These are phyloP conservation scores for Pseudochirops cupreus DNA, from an alignment of 2,797 vertebrate species.

Conservation along the genomic window DNA sequence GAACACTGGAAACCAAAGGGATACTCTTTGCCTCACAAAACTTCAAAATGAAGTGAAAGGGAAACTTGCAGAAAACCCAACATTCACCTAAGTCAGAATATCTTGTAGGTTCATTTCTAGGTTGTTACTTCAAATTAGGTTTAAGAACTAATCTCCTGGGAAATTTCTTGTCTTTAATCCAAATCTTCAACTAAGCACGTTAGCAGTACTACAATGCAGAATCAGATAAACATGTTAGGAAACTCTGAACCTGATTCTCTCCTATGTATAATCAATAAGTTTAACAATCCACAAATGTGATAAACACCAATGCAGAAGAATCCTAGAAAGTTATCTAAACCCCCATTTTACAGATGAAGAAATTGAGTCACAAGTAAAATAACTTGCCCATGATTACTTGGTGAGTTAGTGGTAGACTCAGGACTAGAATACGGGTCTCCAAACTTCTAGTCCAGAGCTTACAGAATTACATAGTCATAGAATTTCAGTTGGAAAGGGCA, in stretches of 20 bases:
- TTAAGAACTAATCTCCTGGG: slow-evolving; percentile 38
- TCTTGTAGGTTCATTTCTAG: slow-evolving; percentile 30
- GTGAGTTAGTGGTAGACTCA: background rate
- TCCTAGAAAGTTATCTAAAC: slow-evolving; percentile 10
- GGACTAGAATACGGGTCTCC: background rate
- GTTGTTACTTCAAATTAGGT: slow-evolving; percentile 22
- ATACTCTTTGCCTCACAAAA: background rate
- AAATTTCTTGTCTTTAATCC: slow-evolving; percentile 52
- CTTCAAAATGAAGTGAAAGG: background rate
- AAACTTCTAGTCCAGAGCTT: too few relatives aligned
- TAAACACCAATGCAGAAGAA: slow-evolving; percentile 5
- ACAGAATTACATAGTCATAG: too few relatives aligned
- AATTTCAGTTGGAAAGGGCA: too few relatives aligned
- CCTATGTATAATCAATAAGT: slow-evolving; percentile 51
- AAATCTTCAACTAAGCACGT: slow-evolving; percentile 6
- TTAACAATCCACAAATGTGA: slow-evolving; percentile 21
- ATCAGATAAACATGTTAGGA: slow-evolving; percentile 45
- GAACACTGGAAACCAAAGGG: background rate
- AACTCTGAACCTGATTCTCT: slow-evolving; percentile 38
- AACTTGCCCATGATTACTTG: background rate
- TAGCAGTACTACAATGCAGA: background rate
- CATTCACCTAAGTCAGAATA: background rate
- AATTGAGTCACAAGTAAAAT: background rate
- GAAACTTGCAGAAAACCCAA: background rate
- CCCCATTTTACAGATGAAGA: background rate